Base-by-base conservation (phyloP, 2,113 vertebrate species). In the Lanius collurio region DNA sequence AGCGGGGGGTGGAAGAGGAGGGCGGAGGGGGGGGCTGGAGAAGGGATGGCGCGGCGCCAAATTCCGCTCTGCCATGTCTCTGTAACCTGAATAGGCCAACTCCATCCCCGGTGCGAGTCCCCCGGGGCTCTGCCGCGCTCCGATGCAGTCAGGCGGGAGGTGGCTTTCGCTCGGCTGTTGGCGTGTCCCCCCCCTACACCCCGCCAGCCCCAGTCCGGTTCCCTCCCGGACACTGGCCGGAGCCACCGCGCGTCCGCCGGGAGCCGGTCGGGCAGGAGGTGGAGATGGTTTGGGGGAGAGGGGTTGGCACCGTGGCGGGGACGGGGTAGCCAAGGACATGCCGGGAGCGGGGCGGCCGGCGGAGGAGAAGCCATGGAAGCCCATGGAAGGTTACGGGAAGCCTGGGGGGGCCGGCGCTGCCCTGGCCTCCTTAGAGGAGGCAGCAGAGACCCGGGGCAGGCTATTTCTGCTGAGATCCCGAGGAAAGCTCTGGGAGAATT, bases 401-500 rank as follows among this genome's bases (percentile, higher is more conserved):
- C 89, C 83, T 80, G 60, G 62, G 83, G 79, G 86, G 89, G 89
- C 73, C 27, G 13, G 67, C 28, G 23, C 82, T 94, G 91, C 75
- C 89, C 87, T 91, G 87, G 92, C 94, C 95, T 96, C 94, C 94
- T 97, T 87, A 76, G 92, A 86, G 89, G 87, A 95, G 93, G 95
- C 94, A 82, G 95, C 90, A 89, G 59, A 69, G 95, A 95, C 95
- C 94, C 87, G 95, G 96, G 94, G 97, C 94, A 63, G 96, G 94
- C 93, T 97, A 96, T 97, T 97, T 97, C 96, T 97, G 97, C 96
- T 94, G 96, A 97, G 97, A 97, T 97, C 97, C 97, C 90, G 96
- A 95, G 96, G 97, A 97, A 97, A 97, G 97, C 96, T 96, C 97
- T 97, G 97, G 96, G 96, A 97, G 97, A 97, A 96, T 96, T 97